phyloP scores from a whole-genome alignment of 2,797 vertebrate genomes.

The Argyrosomus regius region DNA sequence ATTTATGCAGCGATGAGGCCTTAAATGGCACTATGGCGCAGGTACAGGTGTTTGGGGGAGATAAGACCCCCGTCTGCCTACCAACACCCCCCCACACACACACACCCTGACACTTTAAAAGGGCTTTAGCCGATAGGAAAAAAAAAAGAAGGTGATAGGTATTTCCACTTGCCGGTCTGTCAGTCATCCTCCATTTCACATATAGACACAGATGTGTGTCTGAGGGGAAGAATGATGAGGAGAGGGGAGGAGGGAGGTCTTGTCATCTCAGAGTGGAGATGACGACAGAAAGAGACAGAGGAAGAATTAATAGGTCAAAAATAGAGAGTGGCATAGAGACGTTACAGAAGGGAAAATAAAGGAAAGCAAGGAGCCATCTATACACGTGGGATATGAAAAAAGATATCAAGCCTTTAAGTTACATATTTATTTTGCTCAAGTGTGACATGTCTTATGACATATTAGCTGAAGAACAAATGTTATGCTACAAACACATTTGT shows the following conservation, averaged over 20 bases:
- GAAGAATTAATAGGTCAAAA: slow-evolving; percentile 43
- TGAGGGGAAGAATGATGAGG: slow-evolving; percentile 36
- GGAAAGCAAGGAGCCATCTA: neutral
- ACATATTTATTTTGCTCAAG: neutral
- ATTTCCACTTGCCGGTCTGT: slow-evolving; percentile 68
- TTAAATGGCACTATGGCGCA: slow-evolving; percentile 73
- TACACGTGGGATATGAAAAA: neutral
- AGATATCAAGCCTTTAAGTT: neutral
- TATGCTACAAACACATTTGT: neutral
- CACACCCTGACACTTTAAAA: slow-evolving; percentile 57
- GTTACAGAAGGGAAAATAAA: slow-evolving; percentile 8
- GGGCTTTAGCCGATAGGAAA: slow-evolving; percentile 57
- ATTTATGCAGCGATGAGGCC: slow-evolving; percentile 76
- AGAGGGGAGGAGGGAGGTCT: slow-evolving; percentile 21
- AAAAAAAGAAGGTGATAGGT: slow-evolving; percentile 59
- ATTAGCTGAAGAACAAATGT: neutral
- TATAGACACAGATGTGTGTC: slow-evolving; percentile 46
- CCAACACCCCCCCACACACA: slow-evolving; percentile 5
- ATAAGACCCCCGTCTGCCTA: slow-evolving; percentile 68
- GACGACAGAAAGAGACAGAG: slow-evolving; percentile 22
- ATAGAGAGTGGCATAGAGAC: slow-evolving; percentile 27
- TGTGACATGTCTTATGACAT: neutral
- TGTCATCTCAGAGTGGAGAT: slow-evolving; percentile 38
- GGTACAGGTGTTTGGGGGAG: slow-evolving; percentile 74
- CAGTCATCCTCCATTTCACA: slow-evolving; percentile 64